A percentile compares a stretch with the other conserved stretches of the same genome.
Evolutionary conservation across 92 coral and sea anemone species (phyloP).

Genomic region (Paragorgia papillata): DNA sequence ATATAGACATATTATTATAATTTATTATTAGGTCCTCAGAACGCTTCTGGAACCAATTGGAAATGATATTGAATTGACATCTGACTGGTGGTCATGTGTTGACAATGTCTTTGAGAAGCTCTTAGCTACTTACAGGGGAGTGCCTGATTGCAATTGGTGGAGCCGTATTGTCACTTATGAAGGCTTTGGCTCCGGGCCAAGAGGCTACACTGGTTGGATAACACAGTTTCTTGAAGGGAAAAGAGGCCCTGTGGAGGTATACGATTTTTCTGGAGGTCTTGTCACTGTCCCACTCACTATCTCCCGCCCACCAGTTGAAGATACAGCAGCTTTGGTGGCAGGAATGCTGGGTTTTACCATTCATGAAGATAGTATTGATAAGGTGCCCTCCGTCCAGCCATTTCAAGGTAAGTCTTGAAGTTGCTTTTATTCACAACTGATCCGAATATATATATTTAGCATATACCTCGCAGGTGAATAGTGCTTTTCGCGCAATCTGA

Average conservation of each 20-base stretch:
- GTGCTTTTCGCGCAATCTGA: too few species aligned
- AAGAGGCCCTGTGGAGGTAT: background rate
- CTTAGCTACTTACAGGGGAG: conserved; percentile 48
- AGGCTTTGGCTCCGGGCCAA: conserved; percentile 45
- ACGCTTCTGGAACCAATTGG: too few species aligned
- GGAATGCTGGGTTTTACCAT: conserved; percentile 64
- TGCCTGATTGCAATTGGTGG: conserved; percentile 64
- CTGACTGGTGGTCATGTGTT: conserved; percentile 54
- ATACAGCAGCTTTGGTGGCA: conserved; percentile 61
- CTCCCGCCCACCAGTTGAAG: conserved; percentile 28
- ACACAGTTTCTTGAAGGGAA: conserved; percentile 45
- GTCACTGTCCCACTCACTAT: conserved; percentile 50
- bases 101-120: conserved; percentile 57
- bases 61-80: too few species aligned
- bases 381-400: conserved; percentile 61
- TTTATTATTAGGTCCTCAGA: too few species aligned
- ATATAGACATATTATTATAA: too few species aligned
- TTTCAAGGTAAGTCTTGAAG: too few species aligned
- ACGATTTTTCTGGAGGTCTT: conserved; percentile 49
- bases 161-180: conserved; percentile 47
- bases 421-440: too few species aligned
- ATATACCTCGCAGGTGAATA: too few species aligned
- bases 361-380: conserved; percentile 24
- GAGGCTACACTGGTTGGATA: conserved; percentile 35
- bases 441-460: too few species aligned